Percentiles rank a stretch among this genome's conserved stretches.
Evolutionary conservation across 2,113 vertebrate species (phyloP).

Genomic region (Fulica atra): DNA sequence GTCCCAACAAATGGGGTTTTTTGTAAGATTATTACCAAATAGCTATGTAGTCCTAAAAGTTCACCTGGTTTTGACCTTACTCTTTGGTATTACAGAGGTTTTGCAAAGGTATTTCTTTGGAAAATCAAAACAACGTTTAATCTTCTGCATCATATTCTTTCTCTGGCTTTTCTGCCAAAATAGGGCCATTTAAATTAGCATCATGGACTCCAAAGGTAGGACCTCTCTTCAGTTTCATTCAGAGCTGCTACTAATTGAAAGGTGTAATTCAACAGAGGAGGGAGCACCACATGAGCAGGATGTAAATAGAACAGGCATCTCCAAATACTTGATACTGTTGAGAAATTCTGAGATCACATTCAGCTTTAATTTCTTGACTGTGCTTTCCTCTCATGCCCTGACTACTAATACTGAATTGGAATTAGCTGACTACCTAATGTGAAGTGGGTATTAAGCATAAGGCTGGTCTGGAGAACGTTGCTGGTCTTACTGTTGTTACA

Average conservation of each 20-base stretch:
- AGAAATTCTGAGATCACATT: not conserved
- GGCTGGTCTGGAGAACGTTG: not conserved
- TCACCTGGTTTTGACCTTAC: not conserved
- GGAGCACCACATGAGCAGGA: not conserved
- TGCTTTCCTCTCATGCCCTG: not conserved
- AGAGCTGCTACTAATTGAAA: slow-evolving; percentile 7
- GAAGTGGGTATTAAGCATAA: not conserved
- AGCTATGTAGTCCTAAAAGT: not conserved
- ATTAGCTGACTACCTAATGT: not conserved
- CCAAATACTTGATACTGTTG: not conserved
- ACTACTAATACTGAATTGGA: not conserved
- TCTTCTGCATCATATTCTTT: not conserved
- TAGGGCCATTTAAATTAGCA: not conserved
- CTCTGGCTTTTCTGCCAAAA: not conserved
- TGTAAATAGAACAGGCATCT: slow-evolving; percentile 14
- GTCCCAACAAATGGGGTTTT: not conserved
- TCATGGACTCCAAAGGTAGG: not conserved
- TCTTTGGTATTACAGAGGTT: not conserved
- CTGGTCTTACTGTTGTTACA: not conserved
- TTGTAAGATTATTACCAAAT: not conserved
- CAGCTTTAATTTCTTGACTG: not conserved
- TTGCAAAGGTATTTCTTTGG: not conserved
- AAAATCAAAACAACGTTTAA: not conserved
- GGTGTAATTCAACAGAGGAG: not conserved
- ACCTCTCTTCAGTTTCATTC: not conserved